Conservation (phyloP, 2,113 vertebrate species). For the Nycticebus coucang region DNA sequence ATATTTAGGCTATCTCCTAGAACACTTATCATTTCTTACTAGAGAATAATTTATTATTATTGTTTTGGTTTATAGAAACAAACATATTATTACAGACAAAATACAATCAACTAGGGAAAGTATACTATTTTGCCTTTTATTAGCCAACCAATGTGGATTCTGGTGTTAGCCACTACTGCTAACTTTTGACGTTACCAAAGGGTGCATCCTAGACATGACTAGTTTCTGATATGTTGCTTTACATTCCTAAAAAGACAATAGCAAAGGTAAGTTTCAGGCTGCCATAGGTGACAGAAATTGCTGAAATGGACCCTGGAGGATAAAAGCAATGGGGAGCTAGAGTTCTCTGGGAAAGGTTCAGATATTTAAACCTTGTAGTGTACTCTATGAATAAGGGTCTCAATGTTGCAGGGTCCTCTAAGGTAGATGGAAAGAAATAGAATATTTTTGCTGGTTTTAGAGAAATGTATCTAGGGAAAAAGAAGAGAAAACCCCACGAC, state of each 20-base stretch:
- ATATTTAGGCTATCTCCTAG: neutral
- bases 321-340: neutral
- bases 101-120: neutral
- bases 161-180: neutral
- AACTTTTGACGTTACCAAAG: neutral
- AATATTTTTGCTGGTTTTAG: neutral
- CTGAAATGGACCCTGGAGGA: neutral
- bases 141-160: neutral
- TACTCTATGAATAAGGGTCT: neutral
- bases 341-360: neutral
- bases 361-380: neutral
- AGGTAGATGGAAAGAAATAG: neutral
- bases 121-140: neutral
- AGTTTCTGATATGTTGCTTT: conserved; percentile 10
- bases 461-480: neutral
- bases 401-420: neutral
- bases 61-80: conserved; percentile 11
- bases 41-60: neutral
- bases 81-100: neutral
- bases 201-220: neutral
- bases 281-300: neutral
- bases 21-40: neutral
- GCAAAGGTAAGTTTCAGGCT: neutral
- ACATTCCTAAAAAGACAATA: neutral
- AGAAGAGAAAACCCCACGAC: neutral